Conservation (phyloP, 2,113 vertebrate species). For the Tursiops truncatus region DNA sequence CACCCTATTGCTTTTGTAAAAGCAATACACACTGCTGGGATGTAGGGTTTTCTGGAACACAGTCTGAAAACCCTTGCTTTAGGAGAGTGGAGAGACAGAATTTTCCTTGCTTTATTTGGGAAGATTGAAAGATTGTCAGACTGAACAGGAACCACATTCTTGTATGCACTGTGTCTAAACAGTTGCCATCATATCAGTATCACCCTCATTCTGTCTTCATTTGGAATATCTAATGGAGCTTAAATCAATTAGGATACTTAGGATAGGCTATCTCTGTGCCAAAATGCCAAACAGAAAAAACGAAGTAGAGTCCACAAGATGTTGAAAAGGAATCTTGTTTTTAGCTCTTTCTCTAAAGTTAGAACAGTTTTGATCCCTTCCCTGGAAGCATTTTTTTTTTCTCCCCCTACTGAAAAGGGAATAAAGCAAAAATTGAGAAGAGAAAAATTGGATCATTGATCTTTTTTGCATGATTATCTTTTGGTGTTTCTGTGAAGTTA, state of each 20-base stretch:
- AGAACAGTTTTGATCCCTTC: slow-evolving; percentile 9
- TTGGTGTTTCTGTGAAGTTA: slow-evolving; percentile 23
- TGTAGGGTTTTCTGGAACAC: background rate
- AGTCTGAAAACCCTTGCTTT: background rate
- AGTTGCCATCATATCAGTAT: background rate
- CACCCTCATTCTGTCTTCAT: background rate
- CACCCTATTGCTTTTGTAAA: background rate
- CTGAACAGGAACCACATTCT: background rate
- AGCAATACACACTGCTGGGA: background rate
- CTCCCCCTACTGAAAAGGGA: background rate
- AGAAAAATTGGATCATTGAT: background rate
- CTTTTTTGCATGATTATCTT: background rate
- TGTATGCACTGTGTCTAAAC: background rate
- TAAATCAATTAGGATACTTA: background rate
- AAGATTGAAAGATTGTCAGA: background rate
- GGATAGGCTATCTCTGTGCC: background rate
- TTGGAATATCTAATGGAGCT: background rate
- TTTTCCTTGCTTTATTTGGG: background rate
- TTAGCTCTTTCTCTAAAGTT: background rate
- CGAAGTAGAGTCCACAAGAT: background rate
- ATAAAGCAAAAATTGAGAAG: background rate
- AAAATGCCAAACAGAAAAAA: background rate
- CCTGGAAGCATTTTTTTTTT: background rate
- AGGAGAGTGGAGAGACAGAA: background rate
- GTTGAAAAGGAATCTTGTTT: slow-evolving; percentile 38